phyloP scores from a whole-genome alignment of 2,797 vertebrate species.

The Artibeus lituratus region DNA sequence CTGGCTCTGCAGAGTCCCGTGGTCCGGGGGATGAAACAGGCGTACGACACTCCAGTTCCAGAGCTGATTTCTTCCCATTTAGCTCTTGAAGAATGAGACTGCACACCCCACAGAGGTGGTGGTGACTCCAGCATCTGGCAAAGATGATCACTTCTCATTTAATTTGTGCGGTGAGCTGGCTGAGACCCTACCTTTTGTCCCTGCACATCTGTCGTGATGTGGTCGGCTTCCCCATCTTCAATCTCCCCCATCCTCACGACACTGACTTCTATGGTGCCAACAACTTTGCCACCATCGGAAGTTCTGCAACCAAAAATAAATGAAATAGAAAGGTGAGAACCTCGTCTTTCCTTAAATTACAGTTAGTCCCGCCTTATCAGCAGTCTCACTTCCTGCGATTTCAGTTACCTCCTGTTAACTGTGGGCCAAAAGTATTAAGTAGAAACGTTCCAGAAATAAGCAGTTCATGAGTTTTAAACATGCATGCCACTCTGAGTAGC shows the following conservation, averaged over 20 bases:
- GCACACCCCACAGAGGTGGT: slow-evolving; percentile 77
- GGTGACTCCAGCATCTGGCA: slow-evolving; percentile 62
- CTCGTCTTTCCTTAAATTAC: background rate
- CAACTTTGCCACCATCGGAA: slow-evolving; percentile 93
- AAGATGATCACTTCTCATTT: slow-evolving; percentile 66
- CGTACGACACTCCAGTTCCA: background rate
- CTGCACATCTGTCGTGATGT: slow-evolving; percentile 88
- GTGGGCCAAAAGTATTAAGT: background rate
- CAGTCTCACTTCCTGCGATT: background rate
- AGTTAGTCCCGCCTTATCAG: background rate
- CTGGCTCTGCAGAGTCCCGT: background rate
- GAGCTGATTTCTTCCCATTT: slow-evolving; percentile 78
- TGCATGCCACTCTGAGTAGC: background rate
- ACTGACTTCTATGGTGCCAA: slow-evolving; percentile 93
- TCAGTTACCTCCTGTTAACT: background rate
- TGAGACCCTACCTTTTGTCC: slow-evolving; percentile 89
- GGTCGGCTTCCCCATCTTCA: slow-evolving; percentile 90
- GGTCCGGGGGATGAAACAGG: background rate
- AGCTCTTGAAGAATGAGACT: slow-evolving; percentile 78
- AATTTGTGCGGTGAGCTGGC: slow-evolving; percentile 49
- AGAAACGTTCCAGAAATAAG: background rate
- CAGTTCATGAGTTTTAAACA: background rate
- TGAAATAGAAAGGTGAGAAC: background rate
- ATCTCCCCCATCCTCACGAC: slow-evolving; percentile 96
- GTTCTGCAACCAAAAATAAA: slow-evolving; percentile 83